These are phyloP conservation scores for Aleiodes sp. DNA, from an alignment of 1,140 invertebrate species.

Conservation along the genomic window DNA sequence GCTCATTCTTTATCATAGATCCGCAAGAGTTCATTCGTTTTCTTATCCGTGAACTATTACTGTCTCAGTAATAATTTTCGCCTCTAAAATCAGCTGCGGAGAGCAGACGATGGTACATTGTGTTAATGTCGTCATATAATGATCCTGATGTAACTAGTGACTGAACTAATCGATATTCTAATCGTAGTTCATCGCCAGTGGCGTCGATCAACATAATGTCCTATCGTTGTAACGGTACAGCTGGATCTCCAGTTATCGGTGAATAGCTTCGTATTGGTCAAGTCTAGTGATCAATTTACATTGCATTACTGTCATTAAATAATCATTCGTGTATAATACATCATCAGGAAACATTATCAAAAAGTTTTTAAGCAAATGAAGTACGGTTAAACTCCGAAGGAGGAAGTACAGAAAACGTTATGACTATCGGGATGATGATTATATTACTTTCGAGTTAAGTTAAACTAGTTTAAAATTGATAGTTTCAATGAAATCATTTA, in stretches of 20 bases:
- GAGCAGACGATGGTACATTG: not conserved
- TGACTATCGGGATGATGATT: too few relatives aligned
- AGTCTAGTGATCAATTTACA: not conserved
- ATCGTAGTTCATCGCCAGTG: conserved; percentile 24
- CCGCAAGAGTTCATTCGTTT: too few relatives aligned
- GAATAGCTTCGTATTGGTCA: not conserved
- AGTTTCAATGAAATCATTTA: too few relatives aligned
- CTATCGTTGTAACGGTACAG: conserved; percentile 23
- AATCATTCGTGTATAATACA: not conserved
- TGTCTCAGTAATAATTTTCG: too few relatives aligned
- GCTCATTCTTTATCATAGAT: too few relatives aligned
- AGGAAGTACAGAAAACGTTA: not conserved
- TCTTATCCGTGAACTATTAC: too few relatives aligned
- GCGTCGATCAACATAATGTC: conserved; percentile 19
- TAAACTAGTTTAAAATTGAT: too few relatives aligned
- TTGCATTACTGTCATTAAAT: conserved; percentile 12
- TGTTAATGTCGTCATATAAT: not conserved
- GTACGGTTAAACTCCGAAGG: not conserved
- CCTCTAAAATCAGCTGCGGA: too few relatives aligned
- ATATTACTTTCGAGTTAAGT: too few relatives aligned
- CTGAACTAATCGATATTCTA: conserved; percentile 37
- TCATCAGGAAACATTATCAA: not conserved
- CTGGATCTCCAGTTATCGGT: not conserved
- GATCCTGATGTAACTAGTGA: not conserved
- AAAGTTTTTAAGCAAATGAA: not conserved